A percentile compares a stretch with the other conserved stretches of the same genome.
phyloP scores from a whole-genome alignment of 2,888 invertebrate genomes.

The Synergus itoensis region DNA sequence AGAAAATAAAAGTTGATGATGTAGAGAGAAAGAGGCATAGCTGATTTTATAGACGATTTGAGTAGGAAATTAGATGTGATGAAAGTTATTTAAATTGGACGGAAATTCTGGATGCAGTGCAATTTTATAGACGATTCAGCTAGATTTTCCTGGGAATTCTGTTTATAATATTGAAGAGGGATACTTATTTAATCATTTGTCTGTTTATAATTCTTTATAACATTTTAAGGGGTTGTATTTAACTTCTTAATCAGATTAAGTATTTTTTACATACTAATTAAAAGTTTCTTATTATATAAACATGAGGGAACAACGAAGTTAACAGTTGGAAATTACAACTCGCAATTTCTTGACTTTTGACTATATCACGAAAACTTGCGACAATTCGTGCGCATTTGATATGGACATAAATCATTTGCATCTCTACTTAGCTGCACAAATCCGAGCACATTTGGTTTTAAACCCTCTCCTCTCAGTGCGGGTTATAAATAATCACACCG shows the following conservation, averaged over 20 bases:
- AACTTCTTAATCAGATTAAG: too few relatives aligned
- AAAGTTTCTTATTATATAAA: too few relatives aligned
- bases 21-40: conserved; percentile 14
- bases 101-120: neutral
- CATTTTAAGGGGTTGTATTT: too few relatives aligned
- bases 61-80: conserved; percentile 22
- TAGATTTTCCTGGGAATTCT: too few relatives aligned
- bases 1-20: conserved; percentile 41
- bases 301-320: too few relatives aligned
- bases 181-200: too few relatives aligned
- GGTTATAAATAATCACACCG: neutral
- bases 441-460: too few relatives aligned
- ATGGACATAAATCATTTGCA: neutral
- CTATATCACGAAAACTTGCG: neutral
- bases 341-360: neutral
- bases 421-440: too few relatives aligned
- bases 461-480: neutral
- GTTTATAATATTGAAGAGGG: too few relatives aligned
- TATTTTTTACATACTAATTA: too few relatives aligned
- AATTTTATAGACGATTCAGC: neutral
- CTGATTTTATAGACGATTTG: conserved; percentile 33
- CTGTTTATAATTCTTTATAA: too few relatives aligned
- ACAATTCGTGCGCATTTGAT: neutral
- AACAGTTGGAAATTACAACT: too few relatives aligned
- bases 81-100: conserved; percentile 7